These are phyloP conservation scores for Bovichtus diacanthus DNA, from an alignment of 2,797 vertebrate species.

Conservation along the genomic window DNA sequence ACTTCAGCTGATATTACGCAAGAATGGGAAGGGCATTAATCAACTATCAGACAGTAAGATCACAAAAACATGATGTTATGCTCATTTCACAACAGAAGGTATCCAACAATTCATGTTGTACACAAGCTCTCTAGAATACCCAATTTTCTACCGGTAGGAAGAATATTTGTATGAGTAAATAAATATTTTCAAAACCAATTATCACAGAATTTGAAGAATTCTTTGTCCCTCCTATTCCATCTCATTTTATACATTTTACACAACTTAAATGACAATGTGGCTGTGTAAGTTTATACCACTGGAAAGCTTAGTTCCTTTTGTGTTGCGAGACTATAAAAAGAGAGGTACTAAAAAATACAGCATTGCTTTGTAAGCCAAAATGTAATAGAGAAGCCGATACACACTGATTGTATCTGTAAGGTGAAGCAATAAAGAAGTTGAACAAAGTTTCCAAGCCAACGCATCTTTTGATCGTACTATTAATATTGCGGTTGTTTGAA, in stretches of 20 bases:
- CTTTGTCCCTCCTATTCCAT: background rate
- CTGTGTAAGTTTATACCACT: background rate
- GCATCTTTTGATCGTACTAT: background rate
- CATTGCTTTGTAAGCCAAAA: background rate
- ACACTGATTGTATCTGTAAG: background rate
- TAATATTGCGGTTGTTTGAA: background rate
- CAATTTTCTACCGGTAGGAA: background rate
- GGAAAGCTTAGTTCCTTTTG: background rate
- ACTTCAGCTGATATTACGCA: slow-evolving; percentile 44
- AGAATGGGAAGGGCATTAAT: slow-evolving; percentile 31
- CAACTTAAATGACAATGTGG: background rate
- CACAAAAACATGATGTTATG: background rate
- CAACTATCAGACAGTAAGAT: background rate
- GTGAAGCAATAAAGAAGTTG: background rate
- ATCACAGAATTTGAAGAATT: background rate
- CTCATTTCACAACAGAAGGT: background rate
- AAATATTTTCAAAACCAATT: slow-evolving; percentile 1
- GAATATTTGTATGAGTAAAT: background rate
- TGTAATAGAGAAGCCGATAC: background rate
- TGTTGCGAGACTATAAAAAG: background rate
- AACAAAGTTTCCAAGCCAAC: background rate
- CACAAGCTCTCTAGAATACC: background rate
- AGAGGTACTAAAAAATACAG: background rate
- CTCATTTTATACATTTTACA: background rate
- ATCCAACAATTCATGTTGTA: background rate